Evolutionary conservation across 2,113 vertebrate genomes (phyloP).

Genomic region (Notarius lentiginosus): DNA sequence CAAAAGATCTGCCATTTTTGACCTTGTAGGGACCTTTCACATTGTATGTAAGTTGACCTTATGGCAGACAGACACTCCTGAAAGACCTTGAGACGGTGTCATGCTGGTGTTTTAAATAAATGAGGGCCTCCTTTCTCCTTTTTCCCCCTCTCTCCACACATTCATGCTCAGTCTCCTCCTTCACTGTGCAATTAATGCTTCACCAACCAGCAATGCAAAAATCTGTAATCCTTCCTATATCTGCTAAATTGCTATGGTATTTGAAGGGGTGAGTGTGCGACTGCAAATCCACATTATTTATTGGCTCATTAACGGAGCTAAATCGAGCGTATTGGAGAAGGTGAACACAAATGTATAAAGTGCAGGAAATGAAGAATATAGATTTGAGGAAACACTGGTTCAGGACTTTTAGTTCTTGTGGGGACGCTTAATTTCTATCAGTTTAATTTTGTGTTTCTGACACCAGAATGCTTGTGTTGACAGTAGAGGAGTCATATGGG

Average conservation of each 20-base stretch:
- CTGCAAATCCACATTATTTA: not conserved
- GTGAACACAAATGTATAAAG: not conserved
- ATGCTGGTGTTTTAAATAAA: constrained; percentile 23
- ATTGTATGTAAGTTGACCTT: constrained; percentile 14
- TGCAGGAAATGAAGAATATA: not conserved
- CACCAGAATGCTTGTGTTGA: too few relatives aligned
- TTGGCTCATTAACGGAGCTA: not conserved
- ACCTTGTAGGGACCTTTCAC: not conserved
- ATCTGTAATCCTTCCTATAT: not conserved
- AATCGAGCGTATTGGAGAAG: not conserved
- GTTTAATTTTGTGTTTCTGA: too few relatives aligned
- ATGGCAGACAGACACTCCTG: constrained; percentile 18
- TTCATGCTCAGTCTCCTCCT: not conserved
- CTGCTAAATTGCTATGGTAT: not conserved
- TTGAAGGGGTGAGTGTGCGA: not conserved
- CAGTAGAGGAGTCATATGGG: too few relatives aligned
- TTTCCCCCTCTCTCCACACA: not conserved
- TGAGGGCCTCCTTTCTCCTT: not conserved
- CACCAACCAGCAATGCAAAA: not conserved
- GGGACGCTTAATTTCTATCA: too few relatives aligned
- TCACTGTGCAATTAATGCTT: constrained; percentile 2
- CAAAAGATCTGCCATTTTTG: not conserved
- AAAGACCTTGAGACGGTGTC: constrained; percentile 29
- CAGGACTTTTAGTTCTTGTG: not conserved
- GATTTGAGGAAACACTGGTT: not conserved